Percentiles rank a stretch among this genome's conserved stretches.
Conservation (phyloP, 2,888 invertebrate species). For the Halictus quadricinctus region DNA sequence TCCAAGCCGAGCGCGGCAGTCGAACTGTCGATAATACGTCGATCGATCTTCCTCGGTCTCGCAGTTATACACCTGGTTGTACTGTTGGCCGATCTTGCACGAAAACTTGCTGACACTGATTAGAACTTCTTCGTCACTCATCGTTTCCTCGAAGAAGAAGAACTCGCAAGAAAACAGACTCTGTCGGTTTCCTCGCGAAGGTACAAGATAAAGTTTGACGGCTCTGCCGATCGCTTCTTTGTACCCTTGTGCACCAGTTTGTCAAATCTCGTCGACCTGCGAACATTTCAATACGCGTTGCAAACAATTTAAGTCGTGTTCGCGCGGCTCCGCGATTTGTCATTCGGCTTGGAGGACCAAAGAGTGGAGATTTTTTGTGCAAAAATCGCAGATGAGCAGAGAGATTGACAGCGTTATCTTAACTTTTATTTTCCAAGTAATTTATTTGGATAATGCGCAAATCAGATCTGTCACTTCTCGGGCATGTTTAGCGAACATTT, state of each 20-base stretch:
- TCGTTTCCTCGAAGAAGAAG: background rate
- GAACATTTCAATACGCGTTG: background rate
- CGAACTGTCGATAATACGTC: slow-evolving; percentile 60
- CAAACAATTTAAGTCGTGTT: background rate
- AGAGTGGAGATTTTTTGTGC: too few relatives aligned
- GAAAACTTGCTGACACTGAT: background rate
- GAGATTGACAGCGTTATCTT: too few relatives aligned
- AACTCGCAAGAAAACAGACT: background rate
- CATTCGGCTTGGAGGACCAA: too few relatives aligned
- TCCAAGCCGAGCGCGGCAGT: slow-evolving; percentile 38
- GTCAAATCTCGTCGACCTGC: background rate
- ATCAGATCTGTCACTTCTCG: too few relatives aligned
- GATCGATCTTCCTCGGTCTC: slow-evolving; percentile 54
- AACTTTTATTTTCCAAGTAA: background rate
- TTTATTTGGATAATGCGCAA: background rate
- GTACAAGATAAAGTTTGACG: background rate
- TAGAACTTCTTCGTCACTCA: background rate
- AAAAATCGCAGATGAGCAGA: too few relatives aligned
- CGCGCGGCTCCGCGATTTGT: too few relatives aligned
- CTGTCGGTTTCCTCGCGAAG: background rate
- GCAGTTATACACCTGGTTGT: background rate
- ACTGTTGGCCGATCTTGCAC: background rate
- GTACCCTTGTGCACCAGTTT: background rate
- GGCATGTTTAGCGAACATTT: background rate
- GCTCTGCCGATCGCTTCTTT: background rate